A percentile compares a stretch with the other conserved stretches of the same genome.
Evolutionary conservation across 1,140 invertebrate genomes (phyloP).

Genomic region (Archegozetes longisetosus): DNA sequence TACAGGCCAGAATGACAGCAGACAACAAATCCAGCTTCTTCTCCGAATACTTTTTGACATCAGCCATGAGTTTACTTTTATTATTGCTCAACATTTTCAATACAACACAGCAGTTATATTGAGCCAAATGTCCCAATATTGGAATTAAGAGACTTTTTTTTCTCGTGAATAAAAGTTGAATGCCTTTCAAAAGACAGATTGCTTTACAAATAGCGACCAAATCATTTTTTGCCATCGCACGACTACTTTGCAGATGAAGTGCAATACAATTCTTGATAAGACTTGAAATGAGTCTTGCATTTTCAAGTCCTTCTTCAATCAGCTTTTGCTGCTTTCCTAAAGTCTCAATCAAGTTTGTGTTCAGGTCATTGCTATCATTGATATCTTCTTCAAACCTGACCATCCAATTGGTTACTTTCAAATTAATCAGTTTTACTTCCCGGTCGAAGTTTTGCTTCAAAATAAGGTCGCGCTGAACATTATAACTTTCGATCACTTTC

Average conservation of each 20-base stretch:
- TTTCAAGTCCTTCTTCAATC: constrained; percentile 13
- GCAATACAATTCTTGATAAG: constrained; percentile 9
- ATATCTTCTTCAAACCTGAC: constrained; percentile 15
- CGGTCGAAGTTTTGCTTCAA: constrained; percentile 20
- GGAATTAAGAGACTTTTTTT: constrained; percentile 9
- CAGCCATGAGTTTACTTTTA: constrained; percentile 34
- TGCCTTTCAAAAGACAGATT: constrained; percentile 14
- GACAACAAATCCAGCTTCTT: constrained; percentile 48
- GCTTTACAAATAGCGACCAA: constrained; percentile 12
- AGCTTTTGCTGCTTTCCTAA: not conserved
- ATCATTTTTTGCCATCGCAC: constrained; percentile 10
- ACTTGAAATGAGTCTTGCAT: not conserved
- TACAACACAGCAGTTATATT: constrained; percentile 14
- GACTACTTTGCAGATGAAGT: constrained; percentile 3
- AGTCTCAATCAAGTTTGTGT: constrained; percentile 4
- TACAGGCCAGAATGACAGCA: constrained; percentile 51
- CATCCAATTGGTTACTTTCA: constrained; percentile 20
- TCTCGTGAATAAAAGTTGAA: constrained; percentile 8
- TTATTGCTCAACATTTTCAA: constrained; percentile 23
- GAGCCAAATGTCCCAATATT: not conserved
- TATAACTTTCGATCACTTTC: constrained; percentile 15
- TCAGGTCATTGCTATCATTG: not conserved
- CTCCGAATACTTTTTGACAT: constrained; percentile 41
- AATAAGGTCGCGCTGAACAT: constrained; percentile 14
- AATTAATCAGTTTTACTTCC: constrained; percentile 16